Percentiles rank a stretch among this genome's conserved stretches.
phyloP scores from a whole-genome alignment of 1,140 invertebrate genomes.

The Laupala kohalensis region DNA sequence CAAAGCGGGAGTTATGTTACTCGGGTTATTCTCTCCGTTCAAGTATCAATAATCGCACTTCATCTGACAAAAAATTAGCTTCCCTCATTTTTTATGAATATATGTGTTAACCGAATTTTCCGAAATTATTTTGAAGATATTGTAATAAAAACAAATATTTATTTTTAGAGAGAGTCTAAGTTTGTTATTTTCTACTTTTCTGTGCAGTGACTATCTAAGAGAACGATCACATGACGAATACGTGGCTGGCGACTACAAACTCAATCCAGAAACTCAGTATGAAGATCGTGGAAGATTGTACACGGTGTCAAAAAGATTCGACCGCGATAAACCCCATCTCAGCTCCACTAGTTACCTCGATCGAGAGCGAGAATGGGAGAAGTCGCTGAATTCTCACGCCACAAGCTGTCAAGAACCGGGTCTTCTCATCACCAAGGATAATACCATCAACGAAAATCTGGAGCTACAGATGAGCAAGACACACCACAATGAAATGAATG shows the following conservation, averaged over 20 bases:
- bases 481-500: not conserved
- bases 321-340: constrained; percentile 11
- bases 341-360: not conserved
- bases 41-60: too few species aligned
- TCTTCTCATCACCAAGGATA: not conserved
- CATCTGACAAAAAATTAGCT: too few species aligned
- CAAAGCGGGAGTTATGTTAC: too few species aligned
- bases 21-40: too few species aligned
- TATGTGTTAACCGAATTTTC: too few species aligned
- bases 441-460: not conserved
- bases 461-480: not conserved
- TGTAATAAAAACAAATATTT: too few species aligned
- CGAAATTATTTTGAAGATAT: too few species aligned
- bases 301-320: constrained; percentile 14
- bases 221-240: constrained; percentile 17
- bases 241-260: constrained; percentile 15
- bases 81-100: too few species aligned
- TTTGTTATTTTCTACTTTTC: too few species aligned
- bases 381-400: constrained; percentile 6
- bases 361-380: constrained; percentile 7
- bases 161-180: too few species aligned
- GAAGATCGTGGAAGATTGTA: constrained; percentile 15
- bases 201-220: constrained; percentile 15
- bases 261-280: constrained; percentile 12
- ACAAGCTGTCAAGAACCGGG: not conserved